phyloP scores from a whole-genome alignment of 2,113 vertebrate species.

The Phoenicopterus ruber region DNA sequence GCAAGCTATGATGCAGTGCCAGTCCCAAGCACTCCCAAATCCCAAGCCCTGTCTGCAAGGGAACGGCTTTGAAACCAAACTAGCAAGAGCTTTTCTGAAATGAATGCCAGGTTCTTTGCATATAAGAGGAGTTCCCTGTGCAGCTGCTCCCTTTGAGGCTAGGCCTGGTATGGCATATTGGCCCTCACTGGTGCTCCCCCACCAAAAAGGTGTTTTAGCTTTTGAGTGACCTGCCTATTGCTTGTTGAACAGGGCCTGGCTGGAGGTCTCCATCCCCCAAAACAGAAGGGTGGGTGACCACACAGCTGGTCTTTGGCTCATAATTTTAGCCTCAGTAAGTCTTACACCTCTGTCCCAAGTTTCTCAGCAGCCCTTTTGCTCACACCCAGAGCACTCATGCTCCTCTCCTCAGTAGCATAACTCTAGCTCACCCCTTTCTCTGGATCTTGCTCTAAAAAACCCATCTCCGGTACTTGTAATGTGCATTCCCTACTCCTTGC shows the following conservation, averaged over 20 bases:
- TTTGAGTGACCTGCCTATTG: background rate
- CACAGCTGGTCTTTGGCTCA: background rate
- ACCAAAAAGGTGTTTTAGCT: background rate
- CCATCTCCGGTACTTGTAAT: background rate
- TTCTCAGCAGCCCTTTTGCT: background rate
- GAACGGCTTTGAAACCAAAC: background rate
- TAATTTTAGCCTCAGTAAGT: background rate
- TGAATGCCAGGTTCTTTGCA: background rate
- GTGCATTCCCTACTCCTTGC: background rate
- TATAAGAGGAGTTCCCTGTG: background rate
- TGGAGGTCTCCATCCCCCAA: background rate
- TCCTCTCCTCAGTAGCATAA: background rate
- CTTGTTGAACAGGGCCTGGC: background rate
- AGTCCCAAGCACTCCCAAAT: background rate
- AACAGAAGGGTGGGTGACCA: background rate
- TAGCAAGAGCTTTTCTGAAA: background rate
- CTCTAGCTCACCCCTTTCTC: background rate
- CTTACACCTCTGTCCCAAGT: background rate
- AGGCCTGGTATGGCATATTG: background rate
- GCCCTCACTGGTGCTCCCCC: background rate
- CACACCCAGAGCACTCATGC: background rate
- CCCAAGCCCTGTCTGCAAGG: accelerated
- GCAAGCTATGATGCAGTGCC: background rate
- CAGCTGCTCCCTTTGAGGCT: background rate
- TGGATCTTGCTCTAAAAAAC: background rate